Conservation (phyloP, 2,797 vertebrate species). For the Xenops minutus region DNA sequence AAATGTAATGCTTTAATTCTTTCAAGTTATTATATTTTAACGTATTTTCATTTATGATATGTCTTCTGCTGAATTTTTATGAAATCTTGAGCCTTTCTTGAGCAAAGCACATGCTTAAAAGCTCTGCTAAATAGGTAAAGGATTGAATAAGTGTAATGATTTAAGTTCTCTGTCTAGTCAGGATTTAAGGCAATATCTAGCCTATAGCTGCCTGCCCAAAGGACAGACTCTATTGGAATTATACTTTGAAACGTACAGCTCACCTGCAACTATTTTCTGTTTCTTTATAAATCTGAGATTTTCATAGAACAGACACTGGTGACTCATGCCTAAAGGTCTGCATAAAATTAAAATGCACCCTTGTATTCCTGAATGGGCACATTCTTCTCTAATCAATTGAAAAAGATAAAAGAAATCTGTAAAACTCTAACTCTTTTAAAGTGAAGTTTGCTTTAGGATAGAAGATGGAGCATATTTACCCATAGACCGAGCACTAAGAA, state of each 20-base stretch:
- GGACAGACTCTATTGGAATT: not conserved
- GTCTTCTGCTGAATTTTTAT: not conserved
- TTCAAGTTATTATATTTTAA: conserved; percentile 15
- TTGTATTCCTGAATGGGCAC: not conserved
- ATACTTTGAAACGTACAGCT: not conserved
- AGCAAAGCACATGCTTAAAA: not conserved
- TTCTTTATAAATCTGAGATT: not conserved
- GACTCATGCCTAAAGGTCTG: not conserved
- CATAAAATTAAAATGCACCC: not conserved
- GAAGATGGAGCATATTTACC: not conserved
- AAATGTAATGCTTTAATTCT: conserved; percentile 24
- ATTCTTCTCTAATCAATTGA: not conserved
- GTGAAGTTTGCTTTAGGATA: not conserved
- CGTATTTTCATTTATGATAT: conserved; percentile 4
- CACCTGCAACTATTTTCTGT: not conserved
- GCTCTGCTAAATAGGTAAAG: not conserved
- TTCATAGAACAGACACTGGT: not conserved
- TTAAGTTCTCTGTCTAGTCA: not conserved
- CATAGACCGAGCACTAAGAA: not conserved
- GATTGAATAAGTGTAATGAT: conserved; percentile 20
- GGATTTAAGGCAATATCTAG: conserved; percentile 3
- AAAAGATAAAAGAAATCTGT: not conserved
- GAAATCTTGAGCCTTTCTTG: not conserved
- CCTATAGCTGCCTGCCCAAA: not conserved
- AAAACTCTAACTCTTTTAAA: not conserved